A percentile compares a stretch with the other conserved stretches of the same genome.
Conservation (phyloP, 2,797 vertebrate species). For the Alosa sapidissima region DNA sequence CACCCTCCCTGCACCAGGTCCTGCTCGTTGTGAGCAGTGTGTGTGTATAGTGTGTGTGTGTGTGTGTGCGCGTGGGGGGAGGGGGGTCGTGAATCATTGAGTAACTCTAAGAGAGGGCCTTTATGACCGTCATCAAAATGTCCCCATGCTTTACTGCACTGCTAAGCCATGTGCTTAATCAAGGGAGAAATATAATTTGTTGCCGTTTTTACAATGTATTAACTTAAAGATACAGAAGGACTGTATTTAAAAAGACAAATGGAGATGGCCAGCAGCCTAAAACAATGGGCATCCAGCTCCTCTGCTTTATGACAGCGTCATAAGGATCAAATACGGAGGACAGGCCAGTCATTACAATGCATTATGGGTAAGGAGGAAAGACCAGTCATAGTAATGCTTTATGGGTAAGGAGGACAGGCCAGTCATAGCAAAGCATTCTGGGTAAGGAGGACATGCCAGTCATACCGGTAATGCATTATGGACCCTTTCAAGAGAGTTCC, state of each 20-base stretch:
- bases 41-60: background rate
- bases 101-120: slow-evolving; percentile 19
- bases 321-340: background rate
- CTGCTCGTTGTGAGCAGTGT: background rate
- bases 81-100: slow-evolving; percentile 14
- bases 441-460: too few species aligned
- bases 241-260: slow-evolving; percentile 25
- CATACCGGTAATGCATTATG: too few species aligned
- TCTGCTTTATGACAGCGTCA: background rate
- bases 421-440: too few species aligned
- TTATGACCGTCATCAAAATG: slow-evolving; percentile 17
- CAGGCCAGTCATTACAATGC: background rate
- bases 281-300: background rate
- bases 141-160: slow-evolving; percentile 1
- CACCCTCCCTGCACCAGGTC: background rate
- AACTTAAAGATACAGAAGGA: slow-evolving; percentile 26
- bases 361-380: background rate
- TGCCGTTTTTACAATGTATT: slow-evolving; percentile 22
- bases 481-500: too few species aligned
- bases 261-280: background rate
- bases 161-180: slow-evolving; percentile 23
- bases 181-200: slow-evolving; percentile 20
- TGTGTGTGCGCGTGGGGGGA: background rate
- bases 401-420: too few species aligned
- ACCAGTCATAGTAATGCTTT: too few species aligned